A percentile compares a stretch with the other conserved stretches of the same genome.
phyloP scores from a whole-genome alignment of 2,797 vertebrate species.

The Sebastes ruberrimus region DNA sequence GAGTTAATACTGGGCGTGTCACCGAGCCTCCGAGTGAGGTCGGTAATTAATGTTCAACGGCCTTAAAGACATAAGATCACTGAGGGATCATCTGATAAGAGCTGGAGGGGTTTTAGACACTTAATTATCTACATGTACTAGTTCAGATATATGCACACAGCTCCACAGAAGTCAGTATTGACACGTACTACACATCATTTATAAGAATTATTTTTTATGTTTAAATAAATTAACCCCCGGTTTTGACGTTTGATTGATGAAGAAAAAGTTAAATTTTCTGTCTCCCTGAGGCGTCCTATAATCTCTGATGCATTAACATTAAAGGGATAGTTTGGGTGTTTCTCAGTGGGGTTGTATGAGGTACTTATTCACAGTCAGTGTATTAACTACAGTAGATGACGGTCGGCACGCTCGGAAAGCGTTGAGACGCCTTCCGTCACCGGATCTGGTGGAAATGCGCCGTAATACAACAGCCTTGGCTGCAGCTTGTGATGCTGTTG shows the following conservation, averaged over 20 bases:
- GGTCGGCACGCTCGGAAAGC: too few relatives aligned
- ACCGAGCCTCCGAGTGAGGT: constrained; percentile 26
- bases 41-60: constrained; percentile 44
- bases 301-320: background rate
- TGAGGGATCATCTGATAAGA: constrained; percentile 6
- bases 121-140: constrained; percentile 9
- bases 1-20: constrained; percentile 40
- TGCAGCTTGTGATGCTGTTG: background rate
- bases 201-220: background rate
- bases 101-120: constrained; percentile 18
- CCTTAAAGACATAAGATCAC: constrained; percentile 30
- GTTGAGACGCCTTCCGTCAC: too few relatives aligned
- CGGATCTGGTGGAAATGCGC: too few relatives aligned
- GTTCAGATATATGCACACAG: background rate
- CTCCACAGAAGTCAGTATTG: background rate
- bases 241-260: background rate
- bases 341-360: too few relatives aligned
- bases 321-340: too few relatives aligned
- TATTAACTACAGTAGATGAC: too few relatives aligned
- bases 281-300: constrained; percentile 10
- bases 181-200: background rate
- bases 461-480: too few relatives aligned
- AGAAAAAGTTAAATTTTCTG: background rate
- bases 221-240: background rate
- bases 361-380: too few relatives aligned